Evolutionary conservation across 30 jellyfish, hydroid and myxozoan genomes (phyloP), one percentile per base, ranked within the genome.

Genomic region (Hydra vulgaris): DNA sequence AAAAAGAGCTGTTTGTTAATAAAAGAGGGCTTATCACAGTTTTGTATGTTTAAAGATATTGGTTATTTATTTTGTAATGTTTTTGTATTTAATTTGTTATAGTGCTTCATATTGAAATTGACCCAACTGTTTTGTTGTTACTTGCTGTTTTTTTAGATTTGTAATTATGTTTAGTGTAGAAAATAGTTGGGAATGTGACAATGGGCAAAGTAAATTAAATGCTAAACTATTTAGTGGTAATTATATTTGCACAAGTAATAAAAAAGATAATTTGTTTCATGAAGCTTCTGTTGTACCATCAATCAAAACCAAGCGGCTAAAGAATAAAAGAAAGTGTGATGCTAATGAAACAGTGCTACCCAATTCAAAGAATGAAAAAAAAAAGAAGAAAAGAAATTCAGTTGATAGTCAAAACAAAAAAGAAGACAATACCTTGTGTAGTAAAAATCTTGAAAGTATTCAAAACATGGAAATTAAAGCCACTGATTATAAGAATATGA

Each of bases 201-300:
- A 61, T 12, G 21, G 55, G 18, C 85, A 78, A 23, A 77, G 69
- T 23, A 78, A 53, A 8, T 25, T 78, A 23, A 56, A 52, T 52
- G 79, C 27, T n/a, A 78, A 66, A 26, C 85, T 78, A 52, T 78
- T 78, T 53, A 80, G 83, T 17, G 1, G 23, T 71, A 7, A 23
- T 71, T 53, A n/a, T n/a, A n/a, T n/a, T n/a, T n/a, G n/a, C 61
- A 40, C 61, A 40, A 12, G 12, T 12, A 40, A 40, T 3, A 69
- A 69, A 15, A 8, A 69, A 15, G 5, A 40, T 40, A 5, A 40
- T 12, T 40, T 40, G 61, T 40, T 40, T 40, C 61, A 3, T 40
- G 8, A 40, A 40, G 61, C 5, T 12, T 40, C 61, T 69, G 76
- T 3, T 19, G 76, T 19, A 15, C 25, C 25, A 1, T 3, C 27